These are phyloP conservation scores for Pycnonotus jocosus DNA, from an alignment of 2,113 vertebrate species.

Conservation along the genomic window DNA sequence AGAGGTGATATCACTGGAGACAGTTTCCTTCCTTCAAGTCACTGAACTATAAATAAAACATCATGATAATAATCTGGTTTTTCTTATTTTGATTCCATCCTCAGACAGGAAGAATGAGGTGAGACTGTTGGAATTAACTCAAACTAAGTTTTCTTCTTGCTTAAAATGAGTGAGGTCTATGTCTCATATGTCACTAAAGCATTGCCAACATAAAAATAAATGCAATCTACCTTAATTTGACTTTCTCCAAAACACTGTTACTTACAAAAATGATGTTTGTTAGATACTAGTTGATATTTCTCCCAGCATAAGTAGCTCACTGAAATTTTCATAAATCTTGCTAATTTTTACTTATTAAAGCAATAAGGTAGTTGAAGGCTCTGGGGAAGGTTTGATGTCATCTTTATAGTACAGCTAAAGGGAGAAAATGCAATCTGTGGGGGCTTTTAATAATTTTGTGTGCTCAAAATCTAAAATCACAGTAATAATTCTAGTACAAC, in stretches of 20 bases:
- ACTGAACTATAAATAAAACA: not conserved
- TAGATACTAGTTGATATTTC: not conserved
- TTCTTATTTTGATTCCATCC: not conserved
- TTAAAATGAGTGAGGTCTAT: not conserved
- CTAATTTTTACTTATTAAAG: not conserved
- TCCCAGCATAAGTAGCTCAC: slow-evolving; percentile 18
- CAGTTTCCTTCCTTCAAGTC: not conserved
- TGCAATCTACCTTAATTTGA: slow-evolving; percentile 15
- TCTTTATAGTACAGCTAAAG: not conserved
- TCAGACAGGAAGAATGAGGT: not conserved
- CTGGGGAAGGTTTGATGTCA: not conserved
- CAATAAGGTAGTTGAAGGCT: slow-evolving; percentile 15
- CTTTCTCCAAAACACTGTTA: slow-evolving; percentile 17
- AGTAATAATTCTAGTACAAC: slow-evolving; percentile 6
- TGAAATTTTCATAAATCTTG: slow-evolving; percentile 35
- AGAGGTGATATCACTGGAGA: not conserved
- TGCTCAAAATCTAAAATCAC: slow-evolving; percentile 5
- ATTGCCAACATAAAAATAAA: slow-evolving; percentile 28
- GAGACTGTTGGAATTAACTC: not conserved
- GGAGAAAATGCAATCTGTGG: slow-evolving; percentile 13
- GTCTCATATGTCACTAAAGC: not conserved
- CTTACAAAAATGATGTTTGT: slow-evolving; percentile 23
- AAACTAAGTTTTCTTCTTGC: not conserved
- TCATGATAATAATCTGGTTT: not conserved
- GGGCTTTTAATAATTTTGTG: not conserved